Percentiles rank a stretch among this genome's conserved stretches.
Conservation (phyloP, 2,888 invertebrate genomes). For the Rhogogaster chlorosoma region DNA sequence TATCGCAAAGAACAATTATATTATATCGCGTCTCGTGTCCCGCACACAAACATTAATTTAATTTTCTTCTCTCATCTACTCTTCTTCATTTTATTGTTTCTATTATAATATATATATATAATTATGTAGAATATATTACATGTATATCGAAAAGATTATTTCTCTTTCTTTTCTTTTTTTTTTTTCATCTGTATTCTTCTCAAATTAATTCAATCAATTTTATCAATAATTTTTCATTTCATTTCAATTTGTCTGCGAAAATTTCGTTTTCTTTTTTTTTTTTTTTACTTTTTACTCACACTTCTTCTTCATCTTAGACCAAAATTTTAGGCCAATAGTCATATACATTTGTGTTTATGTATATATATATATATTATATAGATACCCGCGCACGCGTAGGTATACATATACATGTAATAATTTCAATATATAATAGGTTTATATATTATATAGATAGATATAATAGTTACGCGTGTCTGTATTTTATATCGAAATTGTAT, state of each 20-base stretch:
- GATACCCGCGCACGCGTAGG: not conserved
- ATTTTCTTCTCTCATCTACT: not conserved
- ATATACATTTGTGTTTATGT: no score
- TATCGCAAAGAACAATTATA: not conserved
- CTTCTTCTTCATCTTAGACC: slow-evolving; percentile 8
- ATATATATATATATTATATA: not conserved
- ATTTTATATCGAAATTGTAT: not conserved
- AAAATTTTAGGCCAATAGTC: slow-evolving; percentile 21
- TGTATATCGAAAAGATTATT: not conserved
- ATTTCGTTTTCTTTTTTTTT: slow-evolving; percentile 55
- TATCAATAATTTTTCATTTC: slow-evolving; percentile 64
- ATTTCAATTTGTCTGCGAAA: slow-evolving; percentile 50
- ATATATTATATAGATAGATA: not conserved
- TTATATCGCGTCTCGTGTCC: not conserved
- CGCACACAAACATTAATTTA: not conserved
- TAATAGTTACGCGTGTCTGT: not conserved
- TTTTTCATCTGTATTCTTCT: no score
- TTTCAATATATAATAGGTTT: not conserved
- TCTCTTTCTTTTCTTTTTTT: no score
- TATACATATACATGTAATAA: not conserved
- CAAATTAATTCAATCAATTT: not conserved
- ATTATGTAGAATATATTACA: not conserved
- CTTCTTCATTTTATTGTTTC: not conserved
- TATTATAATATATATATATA: not conserved
- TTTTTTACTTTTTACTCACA: slow-evolving; percentile 43